Percentiles rank a stretch among this genome's conserved stretches.
phyloP scores from a whole-genome alignment of 2,113 vertebrate species.

The Acrocephalus arundinaceus region DNA sequence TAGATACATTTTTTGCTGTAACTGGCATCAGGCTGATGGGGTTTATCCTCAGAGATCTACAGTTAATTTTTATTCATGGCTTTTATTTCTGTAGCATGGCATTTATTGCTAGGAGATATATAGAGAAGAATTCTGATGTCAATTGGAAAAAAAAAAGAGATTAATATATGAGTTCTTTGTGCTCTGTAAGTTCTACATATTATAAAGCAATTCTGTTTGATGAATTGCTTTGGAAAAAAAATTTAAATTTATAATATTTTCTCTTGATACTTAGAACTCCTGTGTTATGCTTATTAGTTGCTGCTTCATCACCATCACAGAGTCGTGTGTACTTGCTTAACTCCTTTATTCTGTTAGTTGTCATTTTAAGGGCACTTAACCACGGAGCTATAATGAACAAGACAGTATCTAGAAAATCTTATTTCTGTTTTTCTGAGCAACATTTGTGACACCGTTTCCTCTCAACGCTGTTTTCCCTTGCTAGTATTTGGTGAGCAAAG shows the following conservation, averaged over 20 bases:
- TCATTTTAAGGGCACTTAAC: neutral
- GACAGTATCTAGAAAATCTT: neutral
- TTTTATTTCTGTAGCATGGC: conserved; percentile 12
- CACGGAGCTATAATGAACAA: neutral
- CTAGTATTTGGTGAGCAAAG: neutral
- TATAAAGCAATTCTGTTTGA: neutral
- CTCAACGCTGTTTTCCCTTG: neutral
- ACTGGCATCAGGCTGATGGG: conserved; percentile 6
- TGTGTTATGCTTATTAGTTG: neutral
- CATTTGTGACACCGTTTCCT: neutral
- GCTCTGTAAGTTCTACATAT: neutral
- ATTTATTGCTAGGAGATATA: conserved; percentile 13
- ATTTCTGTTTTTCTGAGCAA: neutral
- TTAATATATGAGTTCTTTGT: neutral
- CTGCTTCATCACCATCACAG: neutral
- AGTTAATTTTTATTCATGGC: conserved; percentile 44
- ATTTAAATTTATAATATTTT: neutral
- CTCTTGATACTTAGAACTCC: neutral
- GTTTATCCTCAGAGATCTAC: conserved; percentile 43
- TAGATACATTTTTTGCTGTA: conserved; percentile 52
- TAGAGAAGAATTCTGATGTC: conserved; percentile 20
- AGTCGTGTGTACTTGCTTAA: neutral
- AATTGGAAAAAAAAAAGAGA: neutral
- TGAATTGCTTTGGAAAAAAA: neutral
- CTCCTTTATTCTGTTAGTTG: neutral